Evolutionary conservation across 2,113 vertebrate genomes (phyloP).

Genomic region (Myiagra hebetior): DNA sequence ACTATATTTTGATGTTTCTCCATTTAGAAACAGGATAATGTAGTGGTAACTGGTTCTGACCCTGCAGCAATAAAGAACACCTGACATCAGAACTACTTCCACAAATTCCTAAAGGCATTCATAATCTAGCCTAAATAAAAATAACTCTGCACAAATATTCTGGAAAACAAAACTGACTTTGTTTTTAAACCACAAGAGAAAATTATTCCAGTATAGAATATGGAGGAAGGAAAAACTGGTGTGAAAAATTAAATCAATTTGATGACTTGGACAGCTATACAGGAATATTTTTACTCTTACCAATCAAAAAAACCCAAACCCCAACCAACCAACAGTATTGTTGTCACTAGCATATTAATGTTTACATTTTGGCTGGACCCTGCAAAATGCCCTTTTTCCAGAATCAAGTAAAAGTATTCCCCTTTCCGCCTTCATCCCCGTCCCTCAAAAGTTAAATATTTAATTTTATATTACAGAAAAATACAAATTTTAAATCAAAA

Average conservation of each 20-base stretch:
- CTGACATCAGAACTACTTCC: neutral
- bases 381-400: constrained; percentile 65
- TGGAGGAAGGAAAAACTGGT: constrained; percentile 45
- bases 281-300: constrained; percentile 16
- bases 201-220: constrained; percentile 56
- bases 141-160: constrained; percentile 22
- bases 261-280: neutral
- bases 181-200: constrained; percentile 17
- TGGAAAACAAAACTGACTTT: neutral
- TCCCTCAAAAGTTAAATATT: constrained; percentile 67
- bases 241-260: constrained; percentile 24
- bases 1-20: constrained; percentile 1
- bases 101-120: neutral
- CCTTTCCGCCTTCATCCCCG: neutral
- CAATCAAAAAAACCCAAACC: neutral
- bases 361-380: constrained; percentile 60
- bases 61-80: neutral
- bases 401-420: constrained; percentile 53
- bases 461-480: constrained; percentile 76
- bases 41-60: neutral
- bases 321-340: neutral
- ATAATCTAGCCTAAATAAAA: constrained; percentile 7
- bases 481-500: constrained; percentile 68
- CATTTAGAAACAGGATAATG: neutral
- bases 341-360: constrained; percentile 12